phyloP scores from a whole-genome alignment of 2,888 invertebrate genomes.

The Blastobasis adustella region DNA sequence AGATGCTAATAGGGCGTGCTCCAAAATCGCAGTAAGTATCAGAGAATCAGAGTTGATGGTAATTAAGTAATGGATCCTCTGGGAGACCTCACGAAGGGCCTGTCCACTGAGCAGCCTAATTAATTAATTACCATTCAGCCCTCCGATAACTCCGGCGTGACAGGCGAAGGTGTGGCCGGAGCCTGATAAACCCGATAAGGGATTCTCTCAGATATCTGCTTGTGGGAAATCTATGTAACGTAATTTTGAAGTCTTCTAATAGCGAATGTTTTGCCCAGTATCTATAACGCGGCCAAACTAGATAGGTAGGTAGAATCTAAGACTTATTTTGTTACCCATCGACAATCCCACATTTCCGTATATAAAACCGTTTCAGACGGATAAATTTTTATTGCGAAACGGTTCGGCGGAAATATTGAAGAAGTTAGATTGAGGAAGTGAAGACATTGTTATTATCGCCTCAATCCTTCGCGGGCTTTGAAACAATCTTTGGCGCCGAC shows the following conservation, averaged over 20 bases:
- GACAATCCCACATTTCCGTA: background rate
- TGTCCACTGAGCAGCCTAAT: conserved; percentile 36
- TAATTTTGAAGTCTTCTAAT: no score
- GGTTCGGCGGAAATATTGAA: conserved; percentile 56
- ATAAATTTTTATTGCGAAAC: conserved; percentile 54
- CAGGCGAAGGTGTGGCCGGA: conserved; percentile 14
- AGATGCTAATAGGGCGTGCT: no score
- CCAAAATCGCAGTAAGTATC: no score
- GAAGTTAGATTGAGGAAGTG: conserved; percentile 67
- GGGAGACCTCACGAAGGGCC: conserved; percentile 63
- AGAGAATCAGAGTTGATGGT: conserved; percentile 29
- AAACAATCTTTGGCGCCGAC: conserved; percentile 61
- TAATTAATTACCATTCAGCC: conserved; percentile 69
- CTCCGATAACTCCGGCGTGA: conserved; percentile 47
- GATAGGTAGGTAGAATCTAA: background rate
- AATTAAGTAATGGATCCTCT: conserved; percentile 67
- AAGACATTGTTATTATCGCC: conserved; percentile 69
- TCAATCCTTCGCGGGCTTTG: conserved; percentile 49
- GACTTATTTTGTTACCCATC: background rate
- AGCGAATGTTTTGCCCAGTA: no score
- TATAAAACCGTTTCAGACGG: conserved; percentile 18
- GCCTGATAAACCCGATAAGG: no score
- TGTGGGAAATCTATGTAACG: no score
- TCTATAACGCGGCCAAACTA: no score
- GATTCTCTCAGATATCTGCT: no score